Percentiles rank a stretch among this genome's conserved stretches.
Evolutionary conservation across 2,888 invertebrate species (phyloP).

Genomic region (Ophion costatus): DNA sequence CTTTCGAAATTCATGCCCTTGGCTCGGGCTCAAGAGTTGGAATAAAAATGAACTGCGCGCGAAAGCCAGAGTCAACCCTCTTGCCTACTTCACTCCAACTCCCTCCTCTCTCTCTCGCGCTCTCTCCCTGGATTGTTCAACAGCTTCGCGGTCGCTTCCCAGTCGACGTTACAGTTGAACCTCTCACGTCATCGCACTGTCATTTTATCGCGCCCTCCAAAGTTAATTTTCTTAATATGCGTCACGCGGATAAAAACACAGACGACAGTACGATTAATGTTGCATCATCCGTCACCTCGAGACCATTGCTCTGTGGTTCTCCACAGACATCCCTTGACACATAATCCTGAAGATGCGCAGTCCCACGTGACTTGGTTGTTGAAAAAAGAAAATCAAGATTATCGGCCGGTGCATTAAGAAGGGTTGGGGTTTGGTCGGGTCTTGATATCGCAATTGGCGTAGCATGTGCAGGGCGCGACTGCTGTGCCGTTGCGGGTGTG

Average conservation of each 20-base stretch:
- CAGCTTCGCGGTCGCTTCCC: constrained; percentile 44
- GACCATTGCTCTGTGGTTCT: neutral
- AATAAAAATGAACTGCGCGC: constrained; percentile 69
- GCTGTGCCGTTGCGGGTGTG: constrained; percentile 40
- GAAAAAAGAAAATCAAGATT: constrained; percentile 9
- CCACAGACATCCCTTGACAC: too few relatives aligned
- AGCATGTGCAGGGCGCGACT: constrained; percentile 46
- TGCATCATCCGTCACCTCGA: neutral
- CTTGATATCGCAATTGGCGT: constrained; percentile 45
- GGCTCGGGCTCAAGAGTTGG: constrained; percentile 68
- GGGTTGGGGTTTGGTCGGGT: constrained; percentile 10
- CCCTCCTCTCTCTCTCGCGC: neutral
- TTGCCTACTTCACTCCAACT: constrained; percentile 27
- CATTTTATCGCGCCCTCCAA: constrained; percentile 51
- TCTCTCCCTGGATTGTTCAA: neutral
- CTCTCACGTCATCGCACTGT: constrained; percentile 55
- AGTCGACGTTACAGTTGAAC: constrained; percentile 53
- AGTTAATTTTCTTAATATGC: constrained; percentile 52
- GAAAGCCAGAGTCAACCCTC: constrained; percentile 61
- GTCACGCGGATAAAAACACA: constrained; percentile 16
- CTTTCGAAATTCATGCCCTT: constrained; percentile 70
- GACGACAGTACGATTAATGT: constrained; percentile 2
- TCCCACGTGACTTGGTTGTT: neutral
- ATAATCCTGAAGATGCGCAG: neutral
- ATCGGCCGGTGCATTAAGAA: neutral